These are phyloP conservation scores for Galendromus occidentalis DNA, from an alignment of 1,140 invertebrate genomes.

Conservation along the genomic window DNA sequence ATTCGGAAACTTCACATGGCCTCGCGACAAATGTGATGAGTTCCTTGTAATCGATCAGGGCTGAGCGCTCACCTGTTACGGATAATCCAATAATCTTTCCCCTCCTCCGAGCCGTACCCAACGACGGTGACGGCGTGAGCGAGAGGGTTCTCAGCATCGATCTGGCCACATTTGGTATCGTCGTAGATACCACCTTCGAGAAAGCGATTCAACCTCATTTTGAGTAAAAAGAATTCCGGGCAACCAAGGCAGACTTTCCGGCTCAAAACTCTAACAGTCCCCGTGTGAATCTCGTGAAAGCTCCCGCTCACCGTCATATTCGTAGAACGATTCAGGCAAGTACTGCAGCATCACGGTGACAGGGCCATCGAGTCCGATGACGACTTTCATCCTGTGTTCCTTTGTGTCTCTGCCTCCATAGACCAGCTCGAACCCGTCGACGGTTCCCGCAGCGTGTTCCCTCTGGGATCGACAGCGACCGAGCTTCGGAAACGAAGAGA, in stretches of 20 bases:
- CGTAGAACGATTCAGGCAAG: neutral
- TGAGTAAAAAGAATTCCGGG: no score
- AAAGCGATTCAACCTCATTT: neutral
- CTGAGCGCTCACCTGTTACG: constrained; percentile 18
- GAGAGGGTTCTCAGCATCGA: constrained; percentile 18
- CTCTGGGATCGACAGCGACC: neutral
- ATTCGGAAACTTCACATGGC: no score
- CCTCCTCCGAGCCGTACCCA: constrained; percentile 29
- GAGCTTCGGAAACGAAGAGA: neutral
- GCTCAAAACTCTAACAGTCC: no score
- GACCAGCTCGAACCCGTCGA: neutral
- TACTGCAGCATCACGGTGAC: neutral
- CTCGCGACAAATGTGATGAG: no score
- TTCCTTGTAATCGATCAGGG: neutral
- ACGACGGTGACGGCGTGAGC: constrained; percentile 36
- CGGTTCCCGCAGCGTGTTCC: neutral
- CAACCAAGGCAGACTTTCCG: no score
- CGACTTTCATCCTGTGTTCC: neutral
- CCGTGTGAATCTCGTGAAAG: no score
- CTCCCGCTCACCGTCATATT: neutral
- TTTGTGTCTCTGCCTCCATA: neutral
- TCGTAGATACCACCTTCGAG: neutral
- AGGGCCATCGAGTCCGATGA: neutral
- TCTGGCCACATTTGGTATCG: neutral
- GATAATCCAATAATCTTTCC: constrained; percentile 21